Evolutionary conservation across 2,888 invertebrate genomes (phyloP), one percentile per base, ranked within the genome.

Genomic region (Helicoverpa assulta): DNA sequence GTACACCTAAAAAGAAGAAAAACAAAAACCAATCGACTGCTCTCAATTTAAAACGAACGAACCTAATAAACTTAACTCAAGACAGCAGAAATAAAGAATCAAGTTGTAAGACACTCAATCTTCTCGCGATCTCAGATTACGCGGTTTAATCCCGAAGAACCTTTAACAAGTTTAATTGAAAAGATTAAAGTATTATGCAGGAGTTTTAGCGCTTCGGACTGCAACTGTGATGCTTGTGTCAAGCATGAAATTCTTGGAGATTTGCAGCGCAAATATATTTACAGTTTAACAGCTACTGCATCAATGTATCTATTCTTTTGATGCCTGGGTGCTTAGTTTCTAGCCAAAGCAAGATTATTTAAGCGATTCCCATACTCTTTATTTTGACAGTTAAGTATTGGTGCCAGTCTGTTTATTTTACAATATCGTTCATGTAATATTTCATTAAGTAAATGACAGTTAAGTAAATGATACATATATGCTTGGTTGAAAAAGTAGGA

Each of bases 161-260:
- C 59, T 68, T 62, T 61, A 29, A 59, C 66, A 76, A 77, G 63
- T 77, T 78, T 75, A 77, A 77, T 77, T 77, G 79, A 77, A 77
- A 77, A 78, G 79, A 75, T 78, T 70, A 78, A 66, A 70, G 70
- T 66, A 70, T 67, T 57, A 66, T 70, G 53, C 8, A n/a, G 26
- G 50, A 6, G 52, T 69, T 64, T 74, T 74, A 69, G 57, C 61
- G 66, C 18, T 55, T 40, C 29, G 47, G 12, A 29, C 60, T 52
- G 8, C 52, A 2, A 26, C 0, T 21, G 19, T 2, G 8, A 10
- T 47, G 43, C 55, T 58, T 43, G n/a, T 14, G 16, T 10, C 37
- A 16, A 12, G 12, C 12, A 40, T 37, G n/a, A 12, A 26, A 7
- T 64, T 4, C 19, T n/a, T 21, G 5, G 10, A 43, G 10, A 19